Base-by-base conservation (phyloP, 1,140 invertebrate genomes). In the Laodelphax striatellus region DNA sequence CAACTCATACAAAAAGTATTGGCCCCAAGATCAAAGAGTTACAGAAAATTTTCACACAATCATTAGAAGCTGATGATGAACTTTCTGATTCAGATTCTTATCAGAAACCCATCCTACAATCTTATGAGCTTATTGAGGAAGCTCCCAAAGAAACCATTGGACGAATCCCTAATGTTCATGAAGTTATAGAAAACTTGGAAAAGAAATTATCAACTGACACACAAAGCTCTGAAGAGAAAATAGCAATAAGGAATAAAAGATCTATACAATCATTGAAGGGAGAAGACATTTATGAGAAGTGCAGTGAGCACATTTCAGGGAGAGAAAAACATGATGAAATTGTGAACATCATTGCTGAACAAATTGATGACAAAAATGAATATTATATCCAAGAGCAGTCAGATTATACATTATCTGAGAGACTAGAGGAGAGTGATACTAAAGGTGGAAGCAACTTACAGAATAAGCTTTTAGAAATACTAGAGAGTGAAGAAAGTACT, bases 1-100 rank as follows among this genome's bases (percentile, higher is more conserved):
- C 61, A 14, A 60, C 58, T 4, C 65, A 65, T 31, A 59, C 50
- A 38, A 65, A 63, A 67, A 66, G 70, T 24, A 70, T 76, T 52
- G 74, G 72, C 22, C 71, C 69, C 16, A 77, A 76, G 68, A 74
- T 77, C 42, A 75, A 75, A 22, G 70, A 76, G 64, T 63, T 77
- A 24, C 75, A 76, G 59, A 75, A 71, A 64, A 70, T 76, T 57
- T 77, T 77, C 64, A 71, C 71, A 10, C 68, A 69, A 43, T 68
- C 70, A 9, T 53, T 63, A 9, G 68, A 70, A 28, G 67, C 70
- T n/a, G 63, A 67, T 58, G 59, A 63, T 57, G 57, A 64, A 50
- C 31, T 19, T 1, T 57, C 42, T 34, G 58, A 65, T 56, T 52
- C 17, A 2, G 59, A 59, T 31, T 57, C 52, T 17, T 38, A 55